Conservation (phyloP, 2,113 vertebrate species). For the Petrocephalus microphthalmus region DNA sequence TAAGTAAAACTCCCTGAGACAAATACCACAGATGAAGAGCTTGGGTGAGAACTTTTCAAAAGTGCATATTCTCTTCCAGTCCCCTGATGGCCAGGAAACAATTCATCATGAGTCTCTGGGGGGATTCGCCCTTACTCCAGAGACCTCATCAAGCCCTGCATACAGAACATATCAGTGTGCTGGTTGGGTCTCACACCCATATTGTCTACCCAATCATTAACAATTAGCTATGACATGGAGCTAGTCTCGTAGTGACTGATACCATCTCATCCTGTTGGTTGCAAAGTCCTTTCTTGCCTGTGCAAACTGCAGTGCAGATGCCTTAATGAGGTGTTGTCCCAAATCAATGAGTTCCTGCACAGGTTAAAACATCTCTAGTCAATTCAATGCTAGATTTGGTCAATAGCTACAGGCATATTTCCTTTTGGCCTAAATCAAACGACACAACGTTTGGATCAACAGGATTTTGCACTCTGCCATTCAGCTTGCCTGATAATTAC, state of each 20-base stretch:
- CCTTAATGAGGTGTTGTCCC: neutral
- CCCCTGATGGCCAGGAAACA: neutral
- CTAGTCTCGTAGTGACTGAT: neutral
- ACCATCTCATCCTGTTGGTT: neutral
- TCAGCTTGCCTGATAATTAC: neutral
- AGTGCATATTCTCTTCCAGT: neutral
- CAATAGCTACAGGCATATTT: neutral
- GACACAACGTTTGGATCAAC: neutral
- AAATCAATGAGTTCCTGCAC: neutral
- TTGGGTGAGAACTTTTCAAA: neutral
- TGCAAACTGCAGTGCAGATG: neutral
- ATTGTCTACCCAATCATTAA: neutral
- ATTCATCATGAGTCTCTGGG: neutral
- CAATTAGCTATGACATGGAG: neutral
- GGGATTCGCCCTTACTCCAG: neutral
- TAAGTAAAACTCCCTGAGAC: neutral
- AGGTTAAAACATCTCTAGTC: neutral
- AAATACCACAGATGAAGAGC: neutral
- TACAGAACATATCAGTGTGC: neutral
- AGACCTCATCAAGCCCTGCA: neutral
- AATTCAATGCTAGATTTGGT: neutral
- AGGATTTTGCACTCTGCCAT: neutral
- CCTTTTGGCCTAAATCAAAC: neutral
- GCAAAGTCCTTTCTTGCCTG: neutral
- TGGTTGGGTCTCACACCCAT: neutral